Base-by-base conservation (phyloP, 2,113 vertebrate genomes). In the Acrocephalus kingi region DNA sequence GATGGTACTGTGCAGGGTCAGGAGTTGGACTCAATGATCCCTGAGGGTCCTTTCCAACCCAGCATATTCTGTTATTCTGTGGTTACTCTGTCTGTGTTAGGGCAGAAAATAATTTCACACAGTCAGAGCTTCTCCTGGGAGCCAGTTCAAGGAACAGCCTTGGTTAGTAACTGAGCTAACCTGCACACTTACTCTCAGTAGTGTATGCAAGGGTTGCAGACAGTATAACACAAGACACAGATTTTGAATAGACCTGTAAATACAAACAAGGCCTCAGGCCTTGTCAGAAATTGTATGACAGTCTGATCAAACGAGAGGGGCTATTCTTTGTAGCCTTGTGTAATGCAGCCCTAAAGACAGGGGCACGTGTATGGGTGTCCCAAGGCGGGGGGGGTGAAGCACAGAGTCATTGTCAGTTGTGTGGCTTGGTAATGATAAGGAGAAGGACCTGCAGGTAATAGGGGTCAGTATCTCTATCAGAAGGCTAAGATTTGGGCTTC, bases 341-440 rank as follows among this genome's bases (percentile, higher is more conserved):
- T 45, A 55, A 69, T 1, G 3, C 46, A 79, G 1, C 21, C 41
- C 22, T 41, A n/a, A 75, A 49, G 58, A 69, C 54, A 66, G 15
- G 10, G 16, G 14, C 20, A 23, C 2, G 7, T 10, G 7, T 39
- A 27, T 1, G 0, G 1, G 1, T 48, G 6, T 61, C 59, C 35
- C n/a, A 28, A 27, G 14, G 33, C 37, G 37, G 20, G 21, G 67
- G 67, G 85, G 33, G 27, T 55, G 63, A 6, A 74, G n/a, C 15
- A 24, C 0, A 43, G 7, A n/a, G 22, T 25, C 39, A 13, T 3
- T 41, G 11, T 35, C 23, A 43, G 6, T 7, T 67, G 25, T 52
- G 25, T 33, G 69, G n/a, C 23, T 82, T 82, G 6, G 11, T 81
- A 24, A 33, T 45, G 19, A 75, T 46, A 59, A 75, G 49, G 63